Evolutionary conservation across 2,888 invertebrate genomes (phyloP).

Genomic region (Seira sanloemensis): DNA sequence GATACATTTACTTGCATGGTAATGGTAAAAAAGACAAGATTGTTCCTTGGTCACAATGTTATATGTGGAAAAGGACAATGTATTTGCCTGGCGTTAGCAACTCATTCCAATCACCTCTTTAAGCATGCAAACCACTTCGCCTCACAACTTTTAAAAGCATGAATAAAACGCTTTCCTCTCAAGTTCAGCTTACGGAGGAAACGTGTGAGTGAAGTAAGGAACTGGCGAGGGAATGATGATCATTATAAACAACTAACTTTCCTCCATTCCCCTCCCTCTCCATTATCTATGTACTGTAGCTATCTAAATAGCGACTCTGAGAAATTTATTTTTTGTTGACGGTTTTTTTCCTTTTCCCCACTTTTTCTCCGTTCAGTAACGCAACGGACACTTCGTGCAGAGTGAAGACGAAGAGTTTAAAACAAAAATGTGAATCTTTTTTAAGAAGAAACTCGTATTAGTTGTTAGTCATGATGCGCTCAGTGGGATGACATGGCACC

Average conservation of each 20-base stretch:
- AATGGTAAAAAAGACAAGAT: too few relatives aligned
- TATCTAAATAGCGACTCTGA: too few relatives aligned
- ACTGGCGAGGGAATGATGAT: neutral
- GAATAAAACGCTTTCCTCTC: neutral
- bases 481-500: neutral
- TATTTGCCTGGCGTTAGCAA: neutral
- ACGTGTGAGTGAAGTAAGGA: conserved; percentile 11
- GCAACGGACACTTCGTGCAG: neutral
- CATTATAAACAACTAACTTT: neutral
- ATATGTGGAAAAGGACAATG: neutral
- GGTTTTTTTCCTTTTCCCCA: neutral
- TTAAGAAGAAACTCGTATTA: too few relatives aligned
- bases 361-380: neutral
- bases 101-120: conserved; percentile 43
- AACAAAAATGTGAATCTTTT: neutral
- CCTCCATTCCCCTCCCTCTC: neutral
- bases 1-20: too few relatives aligned
- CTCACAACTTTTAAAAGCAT: conserved; percentile 35
- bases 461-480: neutral
- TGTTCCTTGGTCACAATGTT: too few relatives aligned
- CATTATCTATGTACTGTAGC: too few relatives aligned
- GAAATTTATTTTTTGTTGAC: neutral
- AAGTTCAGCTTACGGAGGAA: neutral
- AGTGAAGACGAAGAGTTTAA: neutral
- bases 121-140: conserved; percentile 53